Evolutionary conservation across 2,113 vertebrate species (phyloP).

Genomic region (Vidua macroura): DNA sequence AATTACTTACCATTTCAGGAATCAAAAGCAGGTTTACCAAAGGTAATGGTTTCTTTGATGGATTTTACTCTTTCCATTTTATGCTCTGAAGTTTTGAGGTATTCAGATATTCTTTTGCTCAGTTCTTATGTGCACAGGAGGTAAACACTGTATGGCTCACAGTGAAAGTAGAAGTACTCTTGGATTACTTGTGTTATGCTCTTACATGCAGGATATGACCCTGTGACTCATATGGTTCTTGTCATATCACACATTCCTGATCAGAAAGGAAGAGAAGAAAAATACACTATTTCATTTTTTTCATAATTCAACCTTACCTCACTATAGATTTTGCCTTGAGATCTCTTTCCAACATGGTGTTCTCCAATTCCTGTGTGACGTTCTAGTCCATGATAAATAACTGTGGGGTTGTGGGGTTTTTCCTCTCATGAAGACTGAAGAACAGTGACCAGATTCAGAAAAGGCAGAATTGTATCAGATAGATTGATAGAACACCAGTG

Average conservation of each 20-base stretch:
- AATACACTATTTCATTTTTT: background rate
- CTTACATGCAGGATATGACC: background rate
- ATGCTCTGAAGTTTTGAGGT: background rate
- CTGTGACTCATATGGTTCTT: background rate
- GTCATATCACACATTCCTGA: background rate
- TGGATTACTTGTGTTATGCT: background rate
- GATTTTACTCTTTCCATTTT: background rate
- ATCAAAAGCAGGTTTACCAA: background rate
- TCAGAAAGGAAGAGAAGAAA: background rate
- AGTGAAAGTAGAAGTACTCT: background rate
- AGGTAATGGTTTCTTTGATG: background rate
- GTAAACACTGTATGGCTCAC: background rate
- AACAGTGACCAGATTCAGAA: background rate
- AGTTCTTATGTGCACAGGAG: background rate
- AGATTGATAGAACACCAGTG: background rate
- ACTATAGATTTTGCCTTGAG: background rate
- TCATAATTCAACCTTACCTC: background rate
- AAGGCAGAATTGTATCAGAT: background rate
- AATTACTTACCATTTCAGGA: background rate
- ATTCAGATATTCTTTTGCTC: background rate
- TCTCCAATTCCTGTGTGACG: background rate
- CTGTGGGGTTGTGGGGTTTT: accelerated
- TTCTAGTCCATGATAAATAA: background rate
- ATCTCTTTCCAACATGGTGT: background rate
- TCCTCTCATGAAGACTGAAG: background rate